Conservation (phyloP, 2,113 vertebrate species). For the Pampusana beccarii region DNA sequence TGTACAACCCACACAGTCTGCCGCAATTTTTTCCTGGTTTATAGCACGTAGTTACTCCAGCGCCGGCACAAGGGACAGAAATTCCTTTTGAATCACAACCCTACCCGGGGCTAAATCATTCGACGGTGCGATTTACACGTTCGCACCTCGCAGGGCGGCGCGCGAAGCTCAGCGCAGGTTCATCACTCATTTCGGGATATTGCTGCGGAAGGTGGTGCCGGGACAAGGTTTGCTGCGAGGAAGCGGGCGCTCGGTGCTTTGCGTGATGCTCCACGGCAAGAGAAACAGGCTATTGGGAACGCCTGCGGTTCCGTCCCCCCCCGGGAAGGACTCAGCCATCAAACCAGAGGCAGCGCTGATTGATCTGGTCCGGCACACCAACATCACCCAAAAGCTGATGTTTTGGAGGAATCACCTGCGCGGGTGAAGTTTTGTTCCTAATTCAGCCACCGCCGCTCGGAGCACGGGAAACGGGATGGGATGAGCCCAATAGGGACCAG, state of each 20-base stretch:
- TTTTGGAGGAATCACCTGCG: neutral
- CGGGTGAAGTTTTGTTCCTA: neutral
- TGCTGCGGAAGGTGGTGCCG: neutral
- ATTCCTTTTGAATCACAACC: constrained; percentile 14
- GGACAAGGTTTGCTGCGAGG: neutral
- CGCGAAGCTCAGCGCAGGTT: neutral
- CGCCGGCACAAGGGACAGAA: neutral
- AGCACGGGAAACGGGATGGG: neutral
- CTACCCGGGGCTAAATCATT: constrained; percentile 15
- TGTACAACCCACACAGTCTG: fast-evolving
- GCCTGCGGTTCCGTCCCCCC: neutral
- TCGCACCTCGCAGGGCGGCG: constrained; percentile 13
- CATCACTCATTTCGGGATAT: neutral
- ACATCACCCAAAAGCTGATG: neutral
- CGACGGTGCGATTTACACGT: neutral
- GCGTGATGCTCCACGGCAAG: neutral
- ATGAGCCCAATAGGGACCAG: neutral
- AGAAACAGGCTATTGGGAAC: neutral
- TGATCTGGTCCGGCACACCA: neutral
- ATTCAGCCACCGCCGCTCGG: neutral
- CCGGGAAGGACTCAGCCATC: neutral
- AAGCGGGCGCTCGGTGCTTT: neutral
- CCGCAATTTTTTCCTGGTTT: neutral
- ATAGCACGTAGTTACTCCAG: neutral
- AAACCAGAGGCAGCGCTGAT: neutral